Evolutionary conservation across 1,140 invertebrate species (phyloP), one percentile per base, ranked within the genome.

Genomic region (Idris sp.): DNA sequence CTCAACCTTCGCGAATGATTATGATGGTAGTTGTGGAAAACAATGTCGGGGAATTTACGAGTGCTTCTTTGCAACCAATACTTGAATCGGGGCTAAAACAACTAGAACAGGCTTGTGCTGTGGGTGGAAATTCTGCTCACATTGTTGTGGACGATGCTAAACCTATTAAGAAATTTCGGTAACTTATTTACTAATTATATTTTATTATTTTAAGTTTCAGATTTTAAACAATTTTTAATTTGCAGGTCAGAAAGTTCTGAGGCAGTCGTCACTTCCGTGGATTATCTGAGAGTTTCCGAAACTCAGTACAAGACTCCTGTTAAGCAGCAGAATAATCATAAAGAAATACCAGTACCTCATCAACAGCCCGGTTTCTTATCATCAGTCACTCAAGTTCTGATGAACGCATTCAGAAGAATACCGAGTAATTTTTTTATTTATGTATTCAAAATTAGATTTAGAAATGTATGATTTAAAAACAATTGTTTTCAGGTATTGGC

Each of bases 11-110:
- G 1, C 58, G 76, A n/a, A 64, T 85, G 11, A 41, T 86, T 0
- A 82, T 84, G 76, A 84, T 87, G 83, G 58, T 86, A 15, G 16
- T 86, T 9, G 16, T 85, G 0, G 67, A 86, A 19, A 79, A 84
- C 15, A 79, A 51, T 2, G 48, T 67, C 3, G 19, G 18, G 0
- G 18, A 15, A 16, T 44, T 77, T 2, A 65, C 64, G 2, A 53
- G 19, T 0, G 10, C 31, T 0, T 76, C 84, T 28, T 11, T 87
- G 7, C 40, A 43, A 6, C 80, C 84, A 4, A 18, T 85, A 10
- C 78, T 87, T 1, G 67, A 81, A 15, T 80, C 84, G 1, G 71
- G 83, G 9, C 40, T 87, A 18, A 83, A 80, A 33, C 82, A 83
- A 31, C 10, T 86, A 3, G 74, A 82, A 9, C 48, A 82, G 15